Base-by-base conservation (phyloP, 2,113 vertebrate genomes). In the Rostratula benghalensis region DNA sequence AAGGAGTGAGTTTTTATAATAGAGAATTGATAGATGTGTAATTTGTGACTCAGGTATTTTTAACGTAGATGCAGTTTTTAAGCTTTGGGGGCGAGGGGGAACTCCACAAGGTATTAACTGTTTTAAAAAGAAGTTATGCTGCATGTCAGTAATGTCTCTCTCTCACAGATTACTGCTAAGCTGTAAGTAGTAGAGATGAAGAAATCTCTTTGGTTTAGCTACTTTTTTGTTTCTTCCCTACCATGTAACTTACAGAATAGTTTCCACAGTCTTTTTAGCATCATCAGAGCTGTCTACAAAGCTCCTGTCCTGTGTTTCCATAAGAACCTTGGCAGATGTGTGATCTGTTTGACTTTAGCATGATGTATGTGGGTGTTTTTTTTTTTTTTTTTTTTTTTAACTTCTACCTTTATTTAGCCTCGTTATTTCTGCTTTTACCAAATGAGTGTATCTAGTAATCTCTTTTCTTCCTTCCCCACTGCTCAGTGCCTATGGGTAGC, bases 71-170 rank as follows among this genome's bases (percentile, higher is more conserved):
- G 13, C 2, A 30, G 14, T 68, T 86, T 57, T 25, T 9, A 67
- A 81, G 45, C 12, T 23, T 18, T 24, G 4, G 3, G 8, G n/a
- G 16, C 1, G 3, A 7, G 31, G 2, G 2, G 7, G 31, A 31
- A 4, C 0, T 4, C 6, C 22, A 2, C 10, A 37, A 68, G 3
- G 19, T 43, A 15, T 64, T 83, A 77, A 80, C 11, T 48, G 7
- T 86, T 79, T 54, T 65, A 31, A 73, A 56, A 85, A 89, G 23
- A 80, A 64, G 7, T 88, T 86, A 18, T 1, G 2, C 35, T 92
- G 39, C 24, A 21, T 51, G n/a, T 79, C 53, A 84, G 28, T 76
- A 64, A 50, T 30, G 27, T 24, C 37, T 92, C 15, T 24, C 37
- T 92, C 15, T 82, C 18, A 2, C 27, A 25, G 18, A 22, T 91